Evolutionary conservation across 30 jellyfish, hydroid and myxozoan species (phyloP), one percentile per base, ranked within the genome.

Genomic region (Chrysaora quinquecirrha): DNA sequence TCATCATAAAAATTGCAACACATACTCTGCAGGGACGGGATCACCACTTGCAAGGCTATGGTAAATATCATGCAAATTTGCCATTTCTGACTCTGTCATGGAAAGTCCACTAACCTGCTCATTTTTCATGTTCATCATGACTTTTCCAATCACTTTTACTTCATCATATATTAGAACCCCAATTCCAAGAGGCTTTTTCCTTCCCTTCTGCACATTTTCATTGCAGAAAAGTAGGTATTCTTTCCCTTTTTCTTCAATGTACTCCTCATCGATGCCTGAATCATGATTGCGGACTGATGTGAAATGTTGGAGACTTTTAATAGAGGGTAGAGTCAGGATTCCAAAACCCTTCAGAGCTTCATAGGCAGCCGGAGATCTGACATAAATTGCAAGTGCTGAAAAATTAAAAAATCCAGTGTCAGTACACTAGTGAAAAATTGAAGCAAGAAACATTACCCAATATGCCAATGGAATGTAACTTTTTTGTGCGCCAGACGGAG

Each of bases 261-360:
- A 73, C 52, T 73, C 50, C 58, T 43, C 58, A 43, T 43, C 16
- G 38, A 50, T 50, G 47, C 85, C 85, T 20, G 85, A 64, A 23
- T 63, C 38, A 73, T 73, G 85, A 33, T 73, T 73, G 48, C 85
- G 48, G 4, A 48, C 74, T 30, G 85, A 43, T 48, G 85, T 73
- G 29, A 73, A 73, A 24, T 28, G 27, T 48, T 73, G 85, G 9
- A 73, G 74, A 30, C 85, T 73, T 48, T 38, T 73, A 1, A 65
- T 48, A 23, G 74, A 48, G 27, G 74, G 85, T 43, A 49, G 49
- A 34, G 46, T 65, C 73, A 73, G 85, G 1, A 73, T 54, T 4
- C 48, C 27, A 30, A 54, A 73, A 24, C 85, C 85, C n/a, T n/a
- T n/a, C n/a, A n/a, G n/a, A n/a, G n/a, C n/a, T n/a, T n/a, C n/a